Evolutionary conservation across 2,113 vertebrate species (phyloP).

Genomic region (Menidia beryllina): DNA sequence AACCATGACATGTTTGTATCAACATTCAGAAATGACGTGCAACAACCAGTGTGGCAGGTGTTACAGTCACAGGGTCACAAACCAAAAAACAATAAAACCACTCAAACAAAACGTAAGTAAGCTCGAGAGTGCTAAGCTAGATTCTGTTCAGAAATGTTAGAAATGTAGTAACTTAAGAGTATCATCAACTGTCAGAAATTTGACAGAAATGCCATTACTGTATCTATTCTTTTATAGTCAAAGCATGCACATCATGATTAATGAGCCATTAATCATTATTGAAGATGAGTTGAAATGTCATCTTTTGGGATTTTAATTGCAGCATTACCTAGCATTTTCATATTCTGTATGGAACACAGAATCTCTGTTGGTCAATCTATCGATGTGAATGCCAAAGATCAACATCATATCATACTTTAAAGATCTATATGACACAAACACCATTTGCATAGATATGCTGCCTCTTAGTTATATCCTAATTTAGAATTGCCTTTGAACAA

Average conservation of each 20-base stretch:
- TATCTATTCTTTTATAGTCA: background rate
- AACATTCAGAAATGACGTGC: too few species aligned
- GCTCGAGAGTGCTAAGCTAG: background rate
- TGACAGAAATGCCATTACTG: background rate
- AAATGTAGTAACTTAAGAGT: background rate
- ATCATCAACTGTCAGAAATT: background rate
- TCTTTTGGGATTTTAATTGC: constrained; percentile 29
- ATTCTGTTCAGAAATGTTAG: too few species aligned
- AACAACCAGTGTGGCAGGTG: too few species aligned
- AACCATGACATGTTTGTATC: background rate
- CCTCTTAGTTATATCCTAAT: background rate
- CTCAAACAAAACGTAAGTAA: background rate
- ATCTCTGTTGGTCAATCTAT: background rate
- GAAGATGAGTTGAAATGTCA: constrained; percentile 37
- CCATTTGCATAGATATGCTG: background rate
- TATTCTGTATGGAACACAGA: background rate
- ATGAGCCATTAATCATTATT: constrained; percentile 24
- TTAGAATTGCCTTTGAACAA: background rate
- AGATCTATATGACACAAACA: background rate
- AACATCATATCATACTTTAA: background rate
- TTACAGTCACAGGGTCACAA: background rate
- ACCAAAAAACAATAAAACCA: constrained; percentile 2
- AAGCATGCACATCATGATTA: background rate
- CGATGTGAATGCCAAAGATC: background rate
- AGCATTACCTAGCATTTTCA: constrained; percentile 9